Evolutionary conservation across 2,888 invertebrate species (phyloP), one percentile per base, ranked within the genome.

Genomic region (Stegophylla sp.): DNA sequence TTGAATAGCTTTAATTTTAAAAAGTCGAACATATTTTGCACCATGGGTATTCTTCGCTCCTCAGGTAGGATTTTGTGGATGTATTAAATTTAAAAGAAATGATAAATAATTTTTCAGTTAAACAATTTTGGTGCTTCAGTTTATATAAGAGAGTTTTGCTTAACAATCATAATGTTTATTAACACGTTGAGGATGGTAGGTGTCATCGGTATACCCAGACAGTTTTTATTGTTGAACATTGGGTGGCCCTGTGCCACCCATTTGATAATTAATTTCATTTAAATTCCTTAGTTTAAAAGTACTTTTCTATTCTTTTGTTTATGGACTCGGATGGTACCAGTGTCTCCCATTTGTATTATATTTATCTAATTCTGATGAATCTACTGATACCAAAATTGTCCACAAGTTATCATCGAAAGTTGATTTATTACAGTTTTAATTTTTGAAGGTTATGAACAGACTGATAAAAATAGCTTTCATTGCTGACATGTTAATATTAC

Each of bases 381-480:
- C 53, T 3, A 53, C 3, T 53, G 53, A 12, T 53, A 53, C 53
- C 53, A 53, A 53, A 53, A 53, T 53, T 53, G 15, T 53, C 53
- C 53, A 53, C 10, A 3, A 53, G 53, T 7, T 2, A 3, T 53
- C 53, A 53, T 12, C 10, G 53, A 53, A 10, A 53, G 53, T 53
- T 3, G 10, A 53, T 53, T 53, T 53, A 53, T 53, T 7, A 53
- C 53, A 53, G 10, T 53, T 53, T 53, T 17, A 53, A 53, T 53
- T 53, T 53, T 53, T 53, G 53, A 53, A 53, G 53, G 10, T 12
- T 53, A n/a, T 53, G 53, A 12, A 53, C 53, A 53, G 53, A 53
- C 53, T 53, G 10, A 7, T 53, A 53, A 53, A 53, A 53, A 53
- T 12, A n/a, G 53, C 5, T 53, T 12, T 53, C 53, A 12, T 53